Evolutionary conservation across 2,888 invertebrate species (phyloP), one percentile per base, ranked within the genome.

Genomic region (Tetrapedia diversipes): DNA sequence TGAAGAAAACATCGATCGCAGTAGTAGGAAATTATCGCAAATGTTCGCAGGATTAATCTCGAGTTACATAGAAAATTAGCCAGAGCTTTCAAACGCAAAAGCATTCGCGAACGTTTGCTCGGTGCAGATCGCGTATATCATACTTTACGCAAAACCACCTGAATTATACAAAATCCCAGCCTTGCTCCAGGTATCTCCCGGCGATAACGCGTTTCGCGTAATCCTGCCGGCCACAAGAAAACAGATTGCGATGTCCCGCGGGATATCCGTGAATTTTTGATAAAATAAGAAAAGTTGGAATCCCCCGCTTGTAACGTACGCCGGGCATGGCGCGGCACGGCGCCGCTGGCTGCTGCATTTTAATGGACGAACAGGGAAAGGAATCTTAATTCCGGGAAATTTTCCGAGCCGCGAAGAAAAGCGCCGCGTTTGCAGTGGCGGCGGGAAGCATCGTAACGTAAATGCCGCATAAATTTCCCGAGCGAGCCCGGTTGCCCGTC

Each of bases 321-420:
- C 8, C 19, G 19, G 8, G 10, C 8, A 10, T 19, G 37, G 14
- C 32, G 8, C 37, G 47, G 22, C 6, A n/a, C 37, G 14, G 22
- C 1, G 2, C 11, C 2, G 47, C 6, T 47, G 22, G 47, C 47
- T 16, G 19, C 11, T 57, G 39, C 59, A 67, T 51, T 67, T 57
- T 66, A 66, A 66, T 57, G 27, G 37, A 22, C 10, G 16, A 29
- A 24, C 11, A 6, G 49, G 29, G 41, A 53, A 39, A 22, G 59
- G 59, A 32, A 60, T 67, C 71, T 59, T 72, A 59, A 72, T 54
- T 67, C 54, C 37, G 1, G 43, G 41, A 41, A 61, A 61, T 68
- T 51, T 41, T n/a, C n/a, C n/a, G n/a, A n/a, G n/a, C 53, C 6
- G 32, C 8, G 24, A 11, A 19, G 45, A 60, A 68, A 56, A 27